Evolutionary conservation across 2,797 vertebrate species (phyloP).

Genomic region (Ispidina picta): DNA sequence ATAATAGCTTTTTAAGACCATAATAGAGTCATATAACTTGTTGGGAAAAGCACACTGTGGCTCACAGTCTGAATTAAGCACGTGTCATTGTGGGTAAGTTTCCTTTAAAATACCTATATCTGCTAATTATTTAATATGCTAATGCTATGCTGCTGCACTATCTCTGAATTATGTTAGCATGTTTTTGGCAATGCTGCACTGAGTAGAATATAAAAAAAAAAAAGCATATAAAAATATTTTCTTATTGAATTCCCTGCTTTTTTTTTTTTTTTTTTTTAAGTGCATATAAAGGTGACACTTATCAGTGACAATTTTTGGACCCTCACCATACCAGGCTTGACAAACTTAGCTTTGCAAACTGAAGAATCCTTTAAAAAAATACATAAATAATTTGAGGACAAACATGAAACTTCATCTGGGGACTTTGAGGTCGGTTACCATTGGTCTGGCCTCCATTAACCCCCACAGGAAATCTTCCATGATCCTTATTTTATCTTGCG

Average conservation of each 20-base stretch:
- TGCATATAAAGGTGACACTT: slow-evolving; percentile 33
- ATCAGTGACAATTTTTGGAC: slow-evolving; percentile 38
- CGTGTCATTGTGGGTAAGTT: slow-evolving; percentile 50
- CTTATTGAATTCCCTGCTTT: neutral
- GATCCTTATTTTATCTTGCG: slow-evolving; percentile 78
- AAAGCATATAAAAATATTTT: slow-evolving; percentile 15
- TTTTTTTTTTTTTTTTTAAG: neutral
- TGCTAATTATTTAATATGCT: slow-evolving; percentile 55
- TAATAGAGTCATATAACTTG: slow-evolving; percentile 22
- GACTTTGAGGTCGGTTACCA: slow-evolving; percentile 78
- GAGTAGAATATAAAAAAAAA: neutral
- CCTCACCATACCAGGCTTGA: slow-evolving; percentile 55
- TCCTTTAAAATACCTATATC: slow-evolving; percentile 59
- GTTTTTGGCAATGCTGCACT: slow-evolving; percentile 40
- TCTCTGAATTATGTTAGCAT: slow-evolving; percentile 29
- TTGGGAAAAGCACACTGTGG: slow-evolving; percentile 48
- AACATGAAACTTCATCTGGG: slow-evolving; percentile 69
- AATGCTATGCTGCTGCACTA: slow-evolving; percentile 31
- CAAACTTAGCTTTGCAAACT: slow-evolving; percentile 52
- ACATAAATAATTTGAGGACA: slow-evolving; percentile 59
- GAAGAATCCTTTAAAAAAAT: slow-evolving; percentile 39
- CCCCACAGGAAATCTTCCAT: slow-evolving; percentile 74
- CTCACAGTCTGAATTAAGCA: slow-evolving; percentile 58
- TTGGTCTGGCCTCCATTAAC: slow-evolving; percentile 77
- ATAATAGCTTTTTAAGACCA: slow-evolving; percentile 48